A percentile compares a stretch with the other conserved stretches of the same genome.
Conservation (phyloP, 2,797 vertebrate genomes). For the Phataginus tetradactyla region DNA sequence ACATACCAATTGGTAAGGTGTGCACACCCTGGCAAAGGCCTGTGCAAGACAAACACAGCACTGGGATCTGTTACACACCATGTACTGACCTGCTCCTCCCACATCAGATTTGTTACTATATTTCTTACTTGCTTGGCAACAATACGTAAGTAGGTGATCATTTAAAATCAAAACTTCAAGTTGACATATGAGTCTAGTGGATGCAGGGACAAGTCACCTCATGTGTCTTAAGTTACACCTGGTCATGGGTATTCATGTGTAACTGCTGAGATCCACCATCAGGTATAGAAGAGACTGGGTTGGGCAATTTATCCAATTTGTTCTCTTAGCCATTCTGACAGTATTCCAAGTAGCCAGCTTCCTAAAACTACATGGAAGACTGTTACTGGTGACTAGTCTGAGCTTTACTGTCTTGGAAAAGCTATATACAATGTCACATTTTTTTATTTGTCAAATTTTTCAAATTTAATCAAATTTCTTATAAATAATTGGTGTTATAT, state of each 20-base stretch:
- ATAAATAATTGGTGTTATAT: not conserved
- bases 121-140: constrained; percentile 49
- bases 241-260: not conserved
- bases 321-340: not conserved
- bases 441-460: not conserved
- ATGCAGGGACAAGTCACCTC: not conserved
- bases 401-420: not conserved
- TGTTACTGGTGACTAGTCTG: not conserved
- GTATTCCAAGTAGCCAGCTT: not conserved
- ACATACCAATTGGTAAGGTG: constrained; percentile 31
- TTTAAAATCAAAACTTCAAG: constrained; percentile 54
- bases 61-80: not conserved
- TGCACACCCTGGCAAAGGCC: constrained; percentile 45
- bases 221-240: not conserved
- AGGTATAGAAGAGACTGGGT: not conserved
- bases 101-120: not conserved
- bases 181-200: not conserved
- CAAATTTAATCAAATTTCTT: not conserved
- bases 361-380: not conserved
- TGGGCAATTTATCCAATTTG: not conserved
- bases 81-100: not conserved
- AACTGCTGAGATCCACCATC: not conserved
- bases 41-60: not conserved
- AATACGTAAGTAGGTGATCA: not conserved
- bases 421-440: not conserved